Evolutionary conservation across 2,797 vertebrate species (phyloP), one percentile per base, ranked within the genome.

Genomic region (Glyptemys insculpta): DNA sequence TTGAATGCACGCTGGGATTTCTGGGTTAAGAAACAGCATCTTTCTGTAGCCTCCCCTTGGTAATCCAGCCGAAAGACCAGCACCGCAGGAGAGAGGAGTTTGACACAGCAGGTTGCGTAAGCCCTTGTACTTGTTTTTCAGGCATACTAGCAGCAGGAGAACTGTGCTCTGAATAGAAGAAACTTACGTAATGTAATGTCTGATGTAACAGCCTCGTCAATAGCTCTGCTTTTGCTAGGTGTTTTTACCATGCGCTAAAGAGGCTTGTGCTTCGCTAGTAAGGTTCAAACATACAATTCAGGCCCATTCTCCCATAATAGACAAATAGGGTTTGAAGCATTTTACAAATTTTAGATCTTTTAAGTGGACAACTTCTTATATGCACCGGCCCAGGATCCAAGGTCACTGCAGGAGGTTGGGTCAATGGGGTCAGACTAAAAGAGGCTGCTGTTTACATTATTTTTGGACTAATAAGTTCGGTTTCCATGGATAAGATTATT

Each of bases 341-440:
- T 62, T 54, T 47, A 34, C 12, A 79, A 79, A 47, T 59, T n/a
- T 72, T 29, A 11, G 31, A 2, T 87, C 80, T 5, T 56, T 83
- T 83, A 83, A 34, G 74, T 5, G 19, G 8, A 47, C 5, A 37
- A 31, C 19, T 81, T 62, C 49, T 16, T 74, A 21, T 10, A n/a
- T 11, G 1, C 49, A 54, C 52, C 25, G 79, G 21, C 34, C 1
- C 2, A 31, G 47, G 49, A 14, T 29, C n/a, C 23, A 47, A 27
- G 57, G 59, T 5, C 82, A 11, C 49, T 41, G 9, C 2, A 0
- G 47, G 59, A 59, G 23, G 3, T 4, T 0, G 3, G 41, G 50
- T 7, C 59, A 49, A 57, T 84, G 41, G 53, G 49, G 25, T 41
- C 59, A 87, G 54, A 16, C 85, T 87, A 76, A 62, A 2, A 34